Evolutionary conservation across 2,113 vertebrate species (phyloP).

Genomic region (Tonatia bakeri): DNA sequence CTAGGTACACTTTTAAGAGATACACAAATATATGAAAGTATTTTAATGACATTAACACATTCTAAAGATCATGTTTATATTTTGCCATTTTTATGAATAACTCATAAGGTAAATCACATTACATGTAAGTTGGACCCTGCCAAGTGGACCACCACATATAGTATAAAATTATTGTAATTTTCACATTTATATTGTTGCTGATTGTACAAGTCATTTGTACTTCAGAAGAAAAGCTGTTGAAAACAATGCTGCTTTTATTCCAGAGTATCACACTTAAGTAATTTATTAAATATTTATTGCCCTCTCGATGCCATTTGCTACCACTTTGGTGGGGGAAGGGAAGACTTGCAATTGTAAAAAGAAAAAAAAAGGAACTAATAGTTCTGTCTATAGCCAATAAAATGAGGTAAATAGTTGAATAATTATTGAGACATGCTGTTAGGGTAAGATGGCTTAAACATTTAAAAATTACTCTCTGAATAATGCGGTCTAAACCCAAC

Average conservation of each 20-base stretch:
- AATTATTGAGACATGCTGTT: background rate
- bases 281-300: background rate
- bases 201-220: background rate
- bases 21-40: background rate
- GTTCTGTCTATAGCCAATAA: background rate
- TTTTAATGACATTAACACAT: background rate
- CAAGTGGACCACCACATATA: background rate
- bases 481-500: background rate
- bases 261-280: background rate
- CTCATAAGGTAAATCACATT: background rate
- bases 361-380: background rate
- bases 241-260: background rate
- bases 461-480: conserved; percentile 14
- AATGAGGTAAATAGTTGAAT: background rate
- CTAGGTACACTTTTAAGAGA: background rate
- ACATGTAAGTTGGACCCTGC: background rate
- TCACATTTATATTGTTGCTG: background rate
- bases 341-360: background rate
- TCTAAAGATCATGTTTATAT: background rate
- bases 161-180: background rate
- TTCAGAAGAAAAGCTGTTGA: background rate
- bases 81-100: background rate
- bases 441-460: background rate
- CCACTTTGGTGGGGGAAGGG: background rate
- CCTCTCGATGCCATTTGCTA: background rate